phyloP scores from a whole-genome alignment of 2,113 vertebrate species.

The Heterotilapia buettikoferi region DNA sequence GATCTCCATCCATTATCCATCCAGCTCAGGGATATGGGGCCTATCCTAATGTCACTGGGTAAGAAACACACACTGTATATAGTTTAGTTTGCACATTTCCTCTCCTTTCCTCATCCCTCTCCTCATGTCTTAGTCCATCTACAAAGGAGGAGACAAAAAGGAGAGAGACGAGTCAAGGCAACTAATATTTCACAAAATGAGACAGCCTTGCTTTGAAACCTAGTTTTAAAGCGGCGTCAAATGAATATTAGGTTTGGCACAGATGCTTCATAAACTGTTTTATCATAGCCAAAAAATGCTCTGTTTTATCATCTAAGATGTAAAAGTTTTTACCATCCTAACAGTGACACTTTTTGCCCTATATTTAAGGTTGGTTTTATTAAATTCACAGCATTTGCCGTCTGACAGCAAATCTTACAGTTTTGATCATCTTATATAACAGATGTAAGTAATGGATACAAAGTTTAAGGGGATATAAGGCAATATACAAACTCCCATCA shows the following conservation, averaged over 20 bases:
- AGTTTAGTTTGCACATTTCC: neutral
- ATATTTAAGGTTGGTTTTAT: neutral
- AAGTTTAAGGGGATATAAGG: neutral
- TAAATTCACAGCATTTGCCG: neutral
- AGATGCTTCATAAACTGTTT: neutral
- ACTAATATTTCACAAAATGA: neutral
- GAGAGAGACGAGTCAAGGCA: neutral
- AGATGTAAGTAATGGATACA: neutral
- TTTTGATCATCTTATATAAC: neutral
- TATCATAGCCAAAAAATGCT: neutral
- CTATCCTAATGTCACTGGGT: neutral
- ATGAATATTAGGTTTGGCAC: neutral
- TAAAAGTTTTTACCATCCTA: neutral
- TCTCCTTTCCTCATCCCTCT: neutral
- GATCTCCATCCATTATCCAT: neutral
- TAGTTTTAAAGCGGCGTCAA: accelerated
- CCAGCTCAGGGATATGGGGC: neutral
- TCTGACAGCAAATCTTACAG: neutral
- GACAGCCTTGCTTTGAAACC: neutral
- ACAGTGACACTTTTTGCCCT: neutral
- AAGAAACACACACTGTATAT: accelerated
- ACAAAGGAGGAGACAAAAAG: neutral
- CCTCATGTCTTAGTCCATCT: neutral
- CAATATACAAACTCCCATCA: neutral
- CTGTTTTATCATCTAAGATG: neutral